A percentile compares a stretch with the other conserved stretches of the same genome.
These are phyloP conservation scores for Lasioglossum vierecki DNA, from an alignment of 2,888 invertebrate genomes.

Conservation along the genomic window DNA sequence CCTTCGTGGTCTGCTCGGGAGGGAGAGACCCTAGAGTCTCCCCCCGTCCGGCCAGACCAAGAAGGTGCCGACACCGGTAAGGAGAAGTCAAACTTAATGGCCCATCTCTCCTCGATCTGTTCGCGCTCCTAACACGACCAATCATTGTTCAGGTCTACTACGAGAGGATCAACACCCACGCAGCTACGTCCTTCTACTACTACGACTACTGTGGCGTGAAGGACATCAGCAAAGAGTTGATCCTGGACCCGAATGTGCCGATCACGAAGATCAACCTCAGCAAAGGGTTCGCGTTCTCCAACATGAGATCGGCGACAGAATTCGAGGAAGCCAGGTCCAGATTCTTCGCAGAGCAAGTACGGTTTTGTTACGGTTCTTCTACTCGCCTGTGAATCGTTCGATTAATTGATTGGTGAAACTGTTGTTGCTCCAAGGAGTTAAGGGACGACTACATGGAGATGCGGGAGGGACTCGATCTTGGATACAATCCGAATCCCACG, in stretches of 20 bases:
- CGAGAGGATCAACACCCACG: constrained; percentile 92
- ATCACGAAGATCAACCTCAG: constrained; percentile 91
- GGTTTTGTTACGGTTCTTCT: background rate
- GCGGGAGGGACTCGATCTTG: constrained; percentile 91
- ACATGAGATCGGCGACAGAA: constrained; percentile 91
- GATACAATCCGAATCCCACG: constrained; percentile 80
- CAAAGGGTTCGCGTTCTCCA: constrained; percentile 92
- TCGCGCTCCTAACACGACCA: constrained; percentile 2
- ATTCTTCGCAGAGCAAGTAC: constrained; percentile 90
- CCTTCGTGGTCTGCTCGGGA: too few species aligned
- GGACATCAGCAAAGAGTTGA: constrained; percentile 90
- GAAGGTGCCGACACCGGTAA: too few species aligned
- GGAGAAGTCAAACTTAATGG: too few species aligned
- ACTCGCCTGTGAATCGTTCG: background rate
- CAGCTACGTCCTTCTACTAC: constrained; percentile 91
- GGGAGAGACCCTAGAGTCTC: too few species aligned
- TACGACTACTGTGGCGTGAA: constrained; percentile 91
- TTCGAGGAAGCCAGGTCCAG: constrained; percentile 92
- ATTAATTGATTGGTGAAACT: constrained; percentile 2
- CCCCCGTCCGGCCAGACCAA: too few species aligned
- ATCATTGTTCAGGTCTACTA: constrained; percentile 88
- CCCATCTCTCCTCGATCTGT: constrained; percentile 49
- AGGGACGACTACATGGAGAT: constrained; percentile 95
- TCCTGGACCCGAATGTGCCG: constrained; percentile 88
- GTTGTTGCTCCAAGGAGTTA: constrained; percentile 85